These are phyloP conservation scores for Halichoeres trimaculatus DNA, from an alignment of 2,113 vertebrate genomes.

Conservation along the genomic window DNA sequence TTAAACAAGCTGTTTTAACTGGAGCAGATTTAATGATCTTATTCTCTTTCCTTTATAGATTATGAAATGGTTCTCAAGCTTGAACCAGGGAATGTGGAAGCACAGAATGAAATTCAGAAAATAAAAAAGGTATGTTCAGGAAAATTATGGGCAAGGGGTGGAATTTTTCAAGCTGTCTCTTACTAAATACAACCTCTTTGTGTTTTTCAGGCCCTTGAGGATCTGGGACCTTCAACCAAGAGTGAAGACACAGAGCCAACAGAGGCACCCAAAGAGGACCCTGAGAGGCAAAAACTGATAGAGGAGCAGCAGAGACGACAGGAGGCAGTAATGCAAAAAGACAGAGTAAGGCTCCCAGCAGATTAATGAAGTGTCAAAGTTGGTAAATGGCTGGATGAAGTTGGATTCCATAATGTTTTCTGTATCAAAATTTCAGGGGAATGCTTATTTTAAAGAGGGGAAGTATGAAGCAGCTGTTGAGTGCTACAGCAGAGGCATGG, in stretches of 20 bases:
- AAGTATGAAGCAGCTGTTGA: conserved; percentile 93
- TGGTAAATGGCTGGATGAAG: not conserved
- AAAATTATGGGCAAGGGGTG: not conserved
- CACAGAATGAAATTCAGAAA: conserved; percentile 89
- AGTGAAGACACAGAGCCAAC: conserved; percentile 37
- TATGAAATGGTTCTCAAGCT: conserved; percentile 91
- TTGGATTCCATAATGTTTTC: not conserved
- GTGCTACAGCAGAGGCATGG: conserved; percentile 91
- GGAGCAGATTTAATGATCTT: not conserved
- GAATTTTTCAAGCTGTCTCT: not conserved
- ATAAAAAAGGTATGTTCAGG: conserved; percentile 83
- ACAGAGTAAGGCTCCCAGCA: conserved; percentile 82
- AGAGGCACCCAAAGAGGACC: conserved; percentile 44
- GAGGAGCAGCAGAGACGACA: conserved; percentile 87
- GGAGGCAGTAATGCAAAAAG: conserved; percentile 92
- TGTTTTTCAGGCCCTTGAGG: conserved; percentile 50
- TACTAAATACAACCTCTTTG: not conserved
- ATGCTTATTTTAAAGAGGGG: conserved; percentile 96
- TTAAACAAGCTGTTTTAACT: not conserved
- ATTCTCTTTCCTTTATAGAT: conserved; percentile 81
- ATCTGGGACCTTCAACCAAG: fast-evolving
- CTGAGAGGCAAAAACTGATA: conserved; percentile 66
- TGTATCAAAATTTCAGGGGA: conserved; percentile 84
- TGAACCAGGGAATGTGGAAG: conserved; percentile 90
- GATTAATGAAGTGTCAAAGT: not conserved